Evolutionary conservation across 1,140 invertebrate species (phyloP), one percentile per base, ranked within the genome.

Genomic region (Oscheius sp.): DNA sequence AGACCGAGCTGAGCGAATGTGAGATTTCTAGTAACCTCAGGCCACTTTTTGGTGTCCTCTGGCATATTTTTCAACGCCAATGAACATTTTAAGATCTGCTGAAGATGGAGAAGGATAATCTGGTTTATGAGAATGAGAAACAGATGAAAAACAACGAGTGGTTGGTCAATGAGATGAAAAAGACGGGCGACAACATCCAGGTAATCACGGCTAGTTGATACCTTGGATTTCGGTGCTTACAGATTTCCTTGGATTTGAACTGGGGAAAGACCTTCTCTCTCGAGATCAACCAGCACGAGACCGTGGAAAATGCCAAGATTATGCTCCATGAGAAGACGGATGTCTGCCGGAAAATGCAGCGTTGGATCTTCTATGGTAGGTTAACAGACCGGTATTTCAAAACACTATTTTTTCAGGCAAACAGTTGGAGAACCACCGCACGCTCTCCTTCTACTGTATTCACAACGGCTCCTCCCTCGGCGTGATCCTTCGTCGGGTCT

Each of bases 261-360:
- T 86, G 86, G 18, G 86, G 86, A 23, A 87, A 87, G 76, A 87
- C 85, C 34, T 87, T 86, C 74, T 85, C 83, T 29, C 75, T 89
- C 1, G 78, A 87, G 75, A 86, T 88, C 32, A 85, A 86, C 69
- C 78, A 87, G 36, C 92, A 91, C 49, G 92, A 95, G 85, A 93
- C 93, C 26, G 94, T 95, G 84, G 92, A 94, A 87, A 93, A 94
- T 91, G 92, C 95, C 1, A 95, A 95, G 85, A 90, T 92, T n/a
- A 94, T 94, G 84, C 94, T 95, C 83, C 92, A 94, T 86, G 88
- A 88, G 76, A 89, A 88, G 78, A 88, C 89, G 83, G 86, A 86
- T 78, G 86, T 83, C 74, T 86, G 87, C 62, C 86, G 86, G 71
- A 87, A 88, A 77, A 87, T 88, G 75, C 86, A 88, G 71, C 79